These are phyloP conservation scores for Taxidea taxus DNA, from an alignment of 2,113 vertebrate species.

Conservation along the genomic window DNA sequence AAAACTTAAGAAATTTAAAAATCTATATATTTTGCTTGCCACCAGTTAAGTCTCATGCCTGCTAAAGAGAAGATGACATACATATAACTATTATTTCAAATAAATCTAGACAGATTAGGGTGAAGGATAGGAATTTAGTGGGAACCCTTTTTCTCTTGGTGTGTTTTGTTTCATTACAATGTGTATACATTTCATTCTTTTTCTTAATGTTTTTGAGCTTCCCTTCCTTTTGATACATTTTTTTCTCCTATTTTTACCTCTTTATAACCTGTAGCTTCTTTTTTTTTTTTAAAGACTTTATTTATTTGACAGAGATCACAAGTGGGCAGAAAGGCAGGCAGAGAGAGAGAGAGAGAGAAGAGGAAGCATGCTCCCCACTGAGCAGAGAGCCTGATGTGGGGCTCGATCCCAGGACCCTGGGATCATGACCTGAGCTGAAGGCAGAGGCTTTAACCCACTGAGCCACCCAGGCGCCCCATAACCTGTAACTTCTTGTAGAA, in stretches of 20 bases:
- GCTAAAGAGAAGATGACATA: not conserved
- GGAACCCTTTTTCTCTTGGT: not conserved
- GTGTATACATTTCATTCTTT: not conserved
- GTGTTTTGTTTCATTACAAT: not conserved
- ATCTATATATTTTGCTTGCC: not conserved
- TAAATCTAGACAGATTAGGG: not conserved
- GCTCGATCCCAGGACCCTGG: too few species aligned
- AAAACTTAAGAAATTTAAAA: not conserved
- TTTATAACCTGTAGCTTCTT: not conserved
- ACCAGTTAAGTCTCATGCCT: conserved; percentile 8
- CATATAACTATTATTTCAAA: not conserved
- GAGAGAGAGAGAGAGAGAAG: too few species aligned
- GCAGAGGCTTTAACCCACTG: too few species aligned
- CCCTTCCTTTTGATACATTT: not conserved
- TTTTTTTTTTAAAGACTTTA: too few species aligned
- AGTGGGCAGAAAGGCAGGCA: too few species aligned
- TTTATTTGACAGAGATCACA: too few species aligned
- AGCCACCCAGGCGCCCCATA: too few species aligned
- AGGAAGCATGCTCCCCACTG: too few species aligned
- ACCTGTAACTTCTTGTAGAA: not conserved
- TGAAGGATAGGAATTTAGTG: not conserved
- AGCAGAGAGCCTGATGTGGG: too few species aligned
- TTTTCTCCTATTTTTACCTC: not conserved
- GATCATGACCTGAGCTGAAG: too few species aligned
- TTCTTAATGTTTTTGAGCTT: not conserved